Conservation (phyloP, 2,797 vertebrate species). For the Halcyon chelicuti region DNA sequence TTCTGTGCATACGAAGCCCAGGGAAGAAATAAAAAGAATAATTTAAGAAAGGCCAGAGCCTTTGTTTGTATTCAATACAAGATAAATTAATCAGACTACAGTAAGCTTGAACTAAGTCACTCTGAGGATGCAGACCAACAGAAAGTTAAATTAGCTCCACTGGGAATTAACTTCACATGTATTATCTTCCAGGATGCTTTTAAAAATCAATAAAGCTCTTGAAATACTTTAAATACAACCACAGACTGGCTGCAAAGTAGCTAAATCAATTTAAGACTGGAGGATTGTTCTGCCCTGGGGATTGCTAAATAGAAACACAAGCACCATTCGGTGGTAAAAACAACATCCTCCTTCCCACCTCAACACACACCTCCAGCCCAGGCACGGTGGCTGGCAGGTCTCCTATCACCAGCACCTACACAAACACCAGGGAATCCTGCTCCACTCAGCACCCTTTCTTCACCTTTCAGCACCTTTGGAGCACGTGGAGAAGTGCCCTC, state of each 20-base stretch:
- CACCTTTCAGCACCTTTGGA: neutral
- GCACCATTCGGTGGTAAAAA: neutral
- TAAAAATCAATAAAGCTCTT: neutral
- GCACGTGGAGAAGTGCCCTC: rapidly evolving
- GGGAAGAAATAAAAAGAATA: neutral
- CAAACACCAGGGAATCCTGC: neutral
- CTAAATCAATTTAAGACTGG: neutral
- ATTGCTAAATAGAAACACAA: neutral
- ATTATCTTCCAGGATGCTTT: neutral
- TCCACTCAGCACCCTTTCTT: neutral
- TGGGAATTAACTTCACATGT: neutral
- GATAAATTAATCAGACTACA: neutral
- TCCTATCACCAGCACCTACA: neutral
- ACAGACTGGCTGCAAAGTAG: neutral
- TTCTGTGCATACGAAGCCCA: neutral
- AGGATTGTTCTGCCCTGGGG: neutral
- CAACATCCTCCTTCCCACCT: neutral
- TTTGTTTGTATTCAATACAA: neutral
- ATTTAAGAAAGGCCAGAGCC: neutral
- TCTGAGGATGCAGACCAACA: neutral
- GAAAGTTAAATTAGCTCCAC: neutral
- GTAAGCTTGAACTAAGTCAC: neutral
- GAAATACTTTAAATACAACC: neutral
- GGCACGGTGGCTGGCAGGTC: neutral
- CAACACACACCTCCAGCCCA: neutral